These are phyloP conservation scores for Tupiocoris notatus DNA, from an alignment of 2,888 invertebrate species.

Conservation along the genomic window DNA sequence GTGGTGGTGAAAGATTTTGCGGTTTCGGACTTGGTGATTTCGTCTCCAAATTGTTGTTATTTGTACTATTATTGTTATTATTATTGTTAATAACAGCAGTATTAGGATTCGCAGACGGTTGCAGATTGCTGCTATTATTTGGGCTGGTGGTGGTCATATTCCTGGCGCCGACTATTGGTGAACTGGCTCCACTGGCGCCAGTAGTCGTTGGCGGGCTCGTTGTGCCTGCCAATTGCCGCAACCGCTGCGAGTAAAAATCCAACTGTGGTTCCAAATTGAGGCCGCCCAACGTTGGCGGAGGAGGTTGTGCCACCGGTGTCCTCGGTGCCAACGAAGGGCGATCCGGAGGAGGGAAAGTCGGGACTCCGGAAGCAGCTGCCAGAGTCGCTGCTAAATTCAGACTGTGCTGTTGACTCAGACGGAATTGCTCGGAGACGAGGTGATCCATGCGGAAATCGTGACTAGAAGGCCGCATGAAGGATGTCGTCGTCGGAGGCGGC, in stretches of 20 bases:
- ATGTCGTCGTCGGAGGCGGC: constrained; percentile 64
- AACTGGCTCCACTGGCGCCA: constrained; percentile 65
- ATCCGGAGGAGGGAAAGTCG: constrained; percentile 49
- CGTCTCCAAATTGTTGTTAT: constrained; percentile 58
- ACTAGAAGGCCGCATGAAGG: constrained; percentile 70
- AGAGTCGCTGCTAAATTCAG: constrained; percentile 70
- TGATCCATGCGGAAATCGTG: constrained; percentile 82
- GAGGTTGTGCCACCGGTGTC: constrained; percentile 60
- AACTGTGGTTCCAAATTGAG: constrained; percentile 82
- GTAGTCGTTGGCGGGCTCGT: constrained; percentile 67
- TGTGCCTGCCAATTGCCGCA: constrained; percentile 96
- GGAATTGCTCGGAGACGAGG: constrained; percentile 76
- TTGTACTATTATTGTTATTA: constrained; percentile 53
- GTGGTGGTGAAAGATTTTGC: constrained; percentile 33
- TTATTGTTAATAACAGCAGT: constrained; percentile 51
- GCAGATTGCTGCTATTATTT: constrained; percentile 53
- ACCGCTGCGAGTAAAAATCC: constrained; percentile 99
- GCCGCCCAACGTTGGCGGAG: constrained; percentile 58
- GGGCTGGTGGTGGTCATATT: constrained; percentile 55
- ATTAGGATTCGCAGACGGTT: constrained; percentile 63
- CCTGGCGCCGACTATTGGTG: constrained; percentile 53
- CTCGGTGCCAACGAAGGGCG: constrained; percentile 50
- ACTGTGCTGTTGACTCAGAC: constrained; percentile 62
- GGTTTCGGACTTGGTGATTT: constrained; percentile 42
- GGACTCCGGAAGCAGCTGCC: constrained; percentile 59